A percentile compares a stretch with the other conserved stretches of the same genome.
These are phyloP conservation scores for Enteromius mattozi DNA, from an alignment of 2,797 vertebrate genomes.

Conservation along the genomic window DNA sequence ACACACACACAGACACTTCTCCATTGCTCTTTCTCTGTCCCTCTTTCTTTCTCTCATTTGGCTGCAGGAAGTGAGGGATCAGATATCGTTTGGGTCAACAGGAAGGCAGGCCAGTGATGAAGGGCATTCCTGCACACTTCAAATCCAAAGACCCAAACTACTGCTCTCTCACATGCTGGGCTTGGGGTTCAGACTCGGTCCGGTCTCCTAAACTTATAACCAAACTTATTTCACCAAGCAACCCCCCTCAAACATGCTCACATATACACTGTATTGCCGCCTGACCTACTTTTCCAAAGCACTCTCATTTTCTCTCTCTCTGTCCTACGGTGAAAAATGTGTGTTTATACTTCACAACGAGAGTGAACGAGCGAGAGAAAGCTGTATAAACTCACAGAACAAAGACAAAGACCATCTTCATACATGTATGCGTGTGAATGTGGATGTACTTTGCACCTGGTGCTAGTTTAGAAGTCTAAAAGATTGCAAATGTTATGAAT, in stretches of 20 bases:
- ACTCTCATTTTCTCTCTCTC: conserved; percentile 25
- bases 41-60: conserved; percentile 35
- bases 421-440: background rate
- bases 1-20: conserved; percentile 13
- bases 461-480: background rate
- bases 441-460: conserved; percentile 20
- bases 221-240: conserved; percentile 23
- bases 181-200: background rate
- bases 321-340: conserved; percentile 39
- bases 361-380: background rate
- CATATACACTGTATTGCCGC: conserved; percentile 59
- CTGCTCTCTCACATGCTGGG: conserved; percentile 20
- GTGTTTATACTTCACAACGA: conserved; percentile 35
- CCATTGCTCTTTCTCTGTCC: conserved; percentile 8
- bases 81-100: conserved; percentile 61
- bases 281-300: conserved; percentile 74
- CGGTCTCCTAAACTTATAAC: background rate
- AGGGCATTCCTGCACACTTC: conserved; percentile 59
- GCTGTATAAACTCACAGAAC: conserved; percentile 30
- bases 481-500: conserved; percentile 18
- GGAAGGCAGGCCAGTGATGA: conserved; percentile 57
- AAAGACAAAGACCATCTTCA: conserved; percentile 17
- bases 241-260: conserved; percentile 29
- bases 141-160: conserved; percentile 44
- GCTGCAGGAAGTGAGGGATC: conserved; percentile 58